Base-by-base conservation (phyloP, 2,888 invertebrate species). In the Amaurobius ferox region DNA sequence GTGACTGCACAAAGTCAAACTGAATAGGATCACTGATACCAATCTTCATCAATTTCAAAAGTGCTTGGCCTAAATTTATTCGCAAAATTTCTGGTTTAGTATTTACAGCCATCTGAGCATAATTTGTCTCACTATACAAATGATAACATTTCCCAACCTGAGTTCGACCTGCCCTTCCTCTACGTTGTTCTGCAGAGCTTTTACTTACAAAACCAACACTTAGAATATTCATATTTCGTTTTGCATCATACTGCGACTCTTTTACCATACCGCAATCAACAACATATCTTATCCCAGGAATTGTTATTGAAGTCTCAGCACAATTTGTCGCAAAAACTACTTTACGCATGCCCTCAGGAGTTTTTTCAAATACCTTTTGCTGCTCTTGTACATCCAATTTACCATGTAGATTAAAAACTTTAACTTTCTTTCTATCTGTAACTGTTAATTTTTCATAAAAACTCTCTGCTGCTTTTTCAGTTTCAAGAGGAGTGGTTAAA, bases 271-370 rank as follows among this genome's bases (percentile, higher is more conserved):
- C 92, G 28, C 90, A 90, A 87, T 92, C 92, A 13, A 92, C 88
- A 3, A 92, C 92, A 89, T 90, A 91, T 67, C 89, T 90, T 16
- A 92, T 90, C 5, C 91, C 91, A 40, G 91, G 90, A 61, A 92
- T 91, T 5, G 92, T 91, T 2, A 92, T 88, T 5, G 91, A 91
- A 1, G 92, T 92, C 87, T 92, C 92, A 3, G 92, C 92, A 88
- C 90, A 90, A 89, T 92, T 91, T 26, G 92, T 92, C 1, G 91
- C 90, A 90, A 91, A 91, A 2, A 92, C 90, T 16, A 92, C 88
- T 88, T 92, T 92, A 48, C 91, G 88, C 28, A 89, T 85, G 3
- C 44, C 66, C 30, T 26, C 13, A 7, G 67, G 67, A 1, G 62
- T 55, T 11, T 35, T 35, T 9, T 81, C 74, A 88, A 91, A 91